Percentiles rank a stretch among this genome's conserved stretches.
Evolutionary conservation across 2,113 vertebrate genomes (phyloP).

Genomic region (Tetrax tetrax): DNA sequence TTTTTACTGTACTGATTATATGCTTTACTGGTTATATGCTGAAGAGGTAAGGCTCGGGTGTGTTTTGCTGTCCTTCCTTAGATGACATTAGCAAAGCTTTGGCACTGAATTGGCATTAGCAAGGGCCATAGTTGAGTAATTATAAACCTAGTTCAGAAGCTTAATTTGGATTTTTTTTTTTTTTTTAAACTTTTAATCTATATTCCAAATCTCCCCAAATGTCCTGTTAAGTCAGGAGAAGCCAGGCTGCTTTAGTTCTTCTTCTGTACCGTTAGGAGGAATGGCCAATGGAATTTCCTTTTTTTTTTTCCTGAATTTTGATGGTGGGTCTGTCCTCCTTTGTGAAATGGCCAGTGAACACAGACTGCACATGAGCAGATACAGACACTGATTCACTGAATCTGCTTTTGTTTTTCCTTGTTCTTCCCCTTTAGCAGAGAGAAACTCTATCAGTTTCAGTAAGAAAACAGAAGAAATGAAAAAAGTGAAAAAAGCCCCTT

Average conservation of each 20-base stretch:
- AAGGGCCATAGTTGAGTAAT: neutral
- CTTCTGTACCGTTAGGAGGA: neutral
- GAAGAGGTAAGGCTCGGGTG: neutral
- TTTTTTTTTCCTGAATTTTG: neutral
- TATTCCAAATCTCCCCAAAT: neutral
- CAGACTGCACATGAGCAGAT: neutral
- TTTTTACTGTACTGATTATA: neutral
- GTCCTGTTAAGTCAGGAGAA: neutral
- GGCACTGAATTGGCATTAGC: neutral
- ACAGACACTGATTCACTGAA: neutral
- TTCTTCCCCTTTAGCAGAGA: neutral
- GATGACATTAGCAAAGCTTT: neutral
- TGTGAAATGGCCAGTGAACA: neutral
- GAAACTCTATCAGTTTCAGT: neutral
- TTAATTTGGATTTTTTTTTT: neutral
- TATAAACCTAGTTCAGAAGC: neutral
- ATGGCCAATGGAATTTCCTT: neutral
- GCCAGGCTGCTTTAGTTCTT: neutral
- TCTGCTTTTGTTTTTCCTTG: neutral
- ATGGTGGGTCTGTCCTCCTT: neutral
- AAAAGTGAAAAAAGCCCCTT: fast-evolving
- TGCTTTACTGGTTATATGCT: neutral
- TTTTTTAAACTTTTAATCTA: neutral
- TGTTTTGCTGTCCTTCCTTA: neutral
- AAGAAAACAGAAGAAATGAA: neutral